Conservation (phyloP, 2,888 invertebrate species). For the Epicampocera succincta region DNA sequence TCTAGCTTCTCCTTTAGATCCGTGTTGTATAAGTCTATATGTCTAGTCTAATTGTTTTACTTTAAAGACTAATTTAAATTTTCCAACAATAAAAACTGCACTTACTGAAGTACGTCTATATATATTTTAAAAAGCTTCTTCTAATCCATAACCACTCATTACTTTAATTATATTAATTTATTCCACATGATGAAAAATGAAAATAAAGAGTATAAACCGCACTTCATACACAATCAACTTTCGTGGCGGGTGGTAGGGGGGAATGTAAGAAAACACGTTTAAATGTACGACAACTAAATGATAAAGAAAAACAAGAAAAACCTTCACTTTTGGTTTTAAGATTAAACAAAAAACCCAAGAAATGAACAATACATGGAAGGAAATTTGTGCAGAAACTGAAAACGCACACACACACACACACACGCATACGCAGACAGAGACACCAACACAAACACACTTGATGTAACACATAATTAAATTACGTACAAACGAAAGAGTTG, state of each 20-base stretch:
- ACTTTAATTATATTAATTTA: slow-evolving; percentile 69
- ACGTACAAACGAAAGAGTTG: slow-evolving; percentile 82
- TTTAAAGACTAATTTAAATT: too few species aligned
- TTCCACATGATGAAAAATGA: slow-evolving; percentile 62
- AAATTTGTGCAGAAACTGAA: slow-evolving; percentile 21
- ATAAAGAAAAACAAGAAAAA: slow-evolving; percentile 63
- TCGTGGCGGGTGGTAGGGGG: too few species aligned
- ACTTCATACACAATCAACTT: slow-evolving; percentile 65
- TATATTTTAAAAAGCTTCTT: slow-evolving; percentile 28
- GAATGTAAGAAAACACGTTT: slow-evolving; percentile 44
- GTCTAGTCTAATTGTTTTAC: too few species aligned
- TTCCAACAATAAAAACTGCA: too few species aligned
- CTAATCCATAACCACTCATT: slow-evolving; percentile 63
- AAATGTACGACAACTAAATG: slow-evolving; percentile 57
- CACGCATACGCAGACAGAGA: slow-evolving; percentile 22
- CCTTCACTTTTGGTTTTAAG: slow-evolving; percentile 64
- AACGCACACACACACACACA: slow-evolving; percentile 27
- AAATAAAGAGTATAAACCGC: slow-evolving; percentile 62
- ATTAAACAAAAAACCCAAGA: slow-evolving; percentile 45
- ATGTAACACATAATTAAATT: slow-evolving; percentile 81
- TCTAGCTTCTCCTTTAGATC: too few species aligned
- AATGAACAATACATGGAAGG: slow-evolving; percentile 54
- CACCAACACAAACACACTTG: slow-evolving; percentile 39
- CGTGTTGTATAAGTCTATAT: too few species aligned
- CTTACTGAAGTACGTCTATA: background rate